A percentile compares a stretch with the other conserved stretches of the same genome.
Evolutionary conservation across 2,888 invertebrate species (phyloP).

Genomic region (Temnothorax rugatulus): DNA sequence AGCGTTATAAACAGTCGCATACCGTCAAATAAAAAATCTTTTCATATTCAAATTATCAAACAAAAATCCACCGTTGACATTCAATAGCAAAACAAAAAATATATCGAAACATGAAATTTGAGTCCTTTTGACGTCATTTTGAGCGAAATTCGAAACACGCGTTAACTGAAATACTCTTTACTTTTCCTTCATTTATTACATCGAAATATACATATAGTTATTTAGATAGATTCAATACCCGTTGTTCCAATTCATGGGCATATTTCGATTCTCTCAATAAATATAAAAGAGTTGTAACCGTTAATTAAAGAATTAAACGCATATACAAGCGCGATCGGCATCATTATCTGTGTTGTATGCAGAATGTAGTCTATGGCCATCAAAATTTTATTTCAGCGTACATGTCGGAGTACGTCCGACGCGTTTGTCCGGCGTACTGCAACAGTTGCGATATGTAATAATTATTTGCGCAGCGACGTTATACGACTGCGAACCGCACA

Average conservation of each 20-base stretch:
- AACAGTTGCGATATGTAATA: conserved; percentile 45
- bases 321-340: not conserved
- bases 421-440: not conserved
- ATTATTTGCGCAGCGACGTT: conserved; percentile 48
- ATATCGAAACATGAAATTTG: not conserved
- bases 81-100: conserved; percentile 2
- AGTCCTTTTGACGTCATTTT: not conserved
- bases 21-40: conserved; percentile 18
- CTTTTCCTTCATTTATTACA: conserved; percentile 6
- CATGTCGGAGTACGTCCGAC: not conserved
- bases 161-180: not conserved
- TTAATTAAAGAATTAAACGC: conserved; percentile 7
- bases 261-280: not conserved
- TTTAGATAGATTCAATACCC: not conserved
- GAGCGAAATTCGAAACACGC: not conserved
- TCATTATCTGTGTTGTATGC: not conserved
- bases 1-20: conserved; percentile 3
- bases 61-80: conserved; percentile 2
- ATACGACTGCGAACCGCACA: conserved; percentile 33
- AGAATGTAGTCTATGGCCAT: not conserved
- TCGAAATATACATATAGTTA: not conserved
- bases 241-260: not conserved
- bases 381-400: conserved; percentile 27
- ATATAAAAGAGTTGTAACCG: not conserved
- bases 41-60: conserved; percentile 1